A percentile compares a stretch with the other conserved stretches of the same genome.
Conservation (phyloP, 2,113 vertebrate genomes). For the Asarcornis scutulata region DNA sequence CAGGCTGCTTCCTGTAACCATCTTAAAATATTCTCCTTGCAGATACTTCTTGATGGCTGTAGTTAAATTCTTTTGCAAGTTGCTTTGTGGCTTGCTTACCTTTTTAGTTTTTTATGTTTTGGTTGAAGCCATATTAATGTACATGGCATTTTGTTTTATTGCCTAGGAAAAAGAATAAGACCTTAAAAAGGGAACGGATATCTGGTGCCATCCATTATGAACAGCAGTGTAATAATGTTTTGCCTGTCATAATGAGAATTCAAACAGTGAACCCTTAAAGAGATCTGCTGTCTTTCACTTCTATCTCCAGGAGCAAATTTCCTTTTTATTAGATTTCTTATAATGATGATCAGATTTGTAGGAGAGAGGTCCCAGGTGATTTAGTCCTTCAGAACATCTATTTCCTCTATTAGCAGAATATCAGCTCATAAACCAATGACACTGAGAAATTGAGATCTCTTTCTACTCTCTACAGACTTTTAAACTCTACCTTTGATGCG, state of each 20-base stretch:
- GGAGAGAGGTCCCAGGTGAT: neutral
- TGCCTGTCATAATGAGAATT: neutral
- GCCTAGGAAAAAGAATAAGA: neutral
- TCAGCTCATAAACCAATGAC: neutral
- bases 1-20: neutral
- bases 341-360: neutral
- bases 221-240: neutral
- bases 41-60: neutral
- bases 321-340: neutral
- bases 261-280: neutral
- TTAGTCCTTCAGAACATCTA: neutral
- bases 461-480: neutral
- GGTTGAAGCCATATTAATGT: neutral
- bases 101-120: neutral
- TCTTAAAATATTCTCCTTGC: neutral
- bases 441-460: neutral
- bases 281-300: neutral
- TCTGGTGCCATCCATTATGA: neutral
- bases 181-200: neutral
- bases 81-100: neutral
- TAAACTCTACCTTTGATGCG: neutral
- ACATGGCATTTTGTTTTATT: neutral
- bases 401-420: neutral
- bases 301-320: neutral
- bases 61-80: neutral